These are phyloP conservation scores for Chloropsis cyanopogon DNA, from an alignment of 2,113 vertebrate genomes.

Conservation along the genomic window DNA sequence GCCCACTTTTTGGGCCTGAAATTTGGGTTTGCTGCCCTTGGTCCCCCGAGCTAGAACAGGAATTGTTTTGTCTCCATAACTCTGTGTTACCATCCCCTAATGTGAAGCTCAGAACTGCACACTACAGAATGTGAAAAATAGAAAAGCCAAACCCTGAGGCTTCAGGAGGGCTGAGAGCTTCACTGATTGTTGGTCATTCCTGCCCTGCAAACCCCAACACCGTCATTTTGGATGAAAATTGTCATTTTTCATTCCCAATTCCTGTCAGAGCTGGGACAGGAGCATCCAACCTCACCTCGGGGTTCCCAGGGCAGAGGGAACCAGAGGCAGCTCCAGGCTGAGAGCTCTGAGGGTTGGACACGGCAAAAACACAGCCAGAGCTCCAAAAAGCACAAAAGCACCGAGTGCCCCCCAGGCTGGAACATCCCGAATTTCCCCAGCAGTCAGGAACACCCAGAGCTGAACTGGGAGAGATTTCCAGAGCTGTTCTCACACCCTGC, in stretches of 20 bases:
- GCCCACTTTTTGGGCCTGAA: neutral
- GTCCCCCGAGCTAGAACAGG: neutral
- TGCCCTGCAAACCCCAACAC: neutral
- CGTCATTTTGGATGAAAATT: neutral
- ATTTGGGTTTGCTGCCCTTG: neutral
- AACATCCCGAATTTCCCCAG: accelerated
- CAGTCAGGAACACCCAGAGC: neutral
- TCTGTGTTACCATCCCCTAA: neutral
- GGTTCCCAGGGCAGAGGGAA: neutral
- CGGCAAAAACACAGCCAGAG: neutral
- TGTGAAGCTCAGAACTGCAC: neutral
- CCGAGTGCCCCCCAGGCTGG: neutral
- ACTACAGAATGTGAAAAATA: neutral
- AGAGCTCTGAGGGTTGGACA: neutral
- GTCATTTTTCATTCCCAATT: neutral
- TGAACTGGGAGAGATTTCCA: accelerated
- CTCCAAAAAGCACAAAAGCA: neutral
- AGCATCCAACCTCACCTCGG: neutral
- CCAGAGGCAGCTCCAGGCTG: neutral
- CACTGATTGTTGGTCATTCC: no score
- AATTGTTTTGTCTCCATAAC: neutral
- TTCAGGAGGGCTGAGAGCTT: neutral
- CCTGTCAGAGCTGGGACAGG: neutral
- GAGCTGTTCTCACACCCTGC: neutral
- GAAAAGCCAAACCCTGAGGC: neutral